A percentile compares a stretch with the other conserved stretches of the same genome.
Evolutionary conservation across 2,888 invertebrate species (phyloP).

Genomic region (Psococerastis gibbosa): DNA sequence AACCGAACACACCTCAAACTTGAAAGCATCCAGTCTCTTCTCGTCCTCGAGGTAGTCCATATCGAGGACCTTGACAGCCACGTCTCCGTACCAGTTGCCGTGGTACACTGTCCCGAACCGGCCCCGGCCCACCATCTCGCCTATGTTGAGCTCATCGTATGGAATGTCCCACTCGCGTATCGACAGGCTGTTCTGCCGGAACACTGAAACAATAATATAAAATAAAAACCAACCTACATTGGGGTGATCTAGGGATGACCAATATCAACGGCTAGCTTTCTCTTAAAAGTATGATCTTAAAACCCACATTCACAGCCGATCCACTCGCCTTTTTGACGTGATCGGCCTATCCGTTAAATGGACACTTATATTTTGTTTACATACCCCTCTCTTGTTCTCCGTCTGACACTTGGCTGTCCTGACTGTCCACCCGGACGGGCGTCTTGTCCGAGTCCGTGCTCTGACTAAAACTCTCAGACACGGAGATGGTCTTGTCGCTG

Average conservation of each 20-base stretch:
- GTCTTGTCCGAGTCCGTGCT: constrained; percentile 72
- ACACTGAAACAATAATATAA: too few species aligned
- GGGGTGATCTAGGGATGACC: too few species aligned
- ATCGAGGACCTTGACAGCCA: constrained; percentile 88
- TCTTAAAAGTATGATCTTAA: too few species aligned
- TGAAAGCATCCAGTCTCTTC: constrained; percentile 79
- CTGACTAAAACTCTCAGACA: constrained; percentile 47
- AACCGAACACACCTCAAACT: constrained; percentile 71
- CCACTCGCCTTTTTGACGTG: constrained; percentile 26
- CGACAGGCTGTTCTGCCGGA: constrained; percentile 67
- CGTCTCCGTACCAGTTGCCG: constrained; percentile 95
- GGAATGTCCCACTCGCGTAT: constrained; percentile 97
- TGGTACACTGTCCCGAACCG: constrained; percentile 88
- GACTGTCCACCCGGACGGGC: constrained; percentile 60
- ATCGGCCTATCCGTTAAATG: constrained; percentile 16
- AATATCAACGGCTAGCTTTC: too few species aligned
- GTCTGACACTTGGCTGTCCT: constrained; percentile 57
- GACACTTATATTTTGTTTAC: constrained; percentile 30
- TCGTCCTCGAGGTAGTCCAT: constrained; percentile 77
- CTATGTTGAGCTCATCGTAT: constrained; percentile 77
- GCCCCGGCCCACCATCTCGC: constrained; percentile 76
- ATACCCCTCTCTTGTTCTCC: constrained; percentile 52
- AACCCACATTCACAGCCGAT: too few species aligned
- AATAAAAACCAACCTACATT: too few species aligned
- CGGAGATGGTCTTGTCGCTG: constrained; percentile 38